Base-by-base conservation (phyloP, 2,797 vertebrate genomes). In the Eupleurogrammus muticus region DNA sequence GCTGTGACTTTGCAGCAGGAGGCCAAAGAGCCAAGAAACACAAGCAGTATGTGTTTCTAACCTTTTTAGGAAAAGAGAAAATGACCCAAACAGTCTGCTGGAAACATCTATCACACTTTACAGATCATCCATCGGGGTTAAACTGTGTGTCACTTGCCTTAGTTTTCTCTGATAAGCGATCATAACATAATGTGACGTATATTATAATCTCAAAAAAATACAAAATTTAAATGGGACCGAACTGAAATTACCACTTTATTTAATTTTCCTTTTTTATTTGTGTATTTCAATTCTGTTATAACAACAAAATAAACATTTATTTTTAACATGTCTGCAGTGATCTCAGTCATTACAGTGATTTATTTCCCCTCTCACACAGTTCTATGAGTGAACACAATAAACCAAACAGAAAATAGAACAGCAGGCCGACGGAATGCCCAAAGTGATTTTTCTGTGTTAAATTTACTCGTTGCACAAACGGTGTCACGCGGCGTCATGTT, bases 401-500 rank as follows among this genome's bases (percentile, higher is more conserved):
- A 58, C 16, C n/a, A 24, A 9, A 70, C 32, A n/a, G n/a, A 61
- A 61, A 68, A 44, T 24, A 40, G 24, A 57, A 60, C 13, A 19
- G 16, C 0, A 21, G 20, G 40, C 32, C n/a, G 40, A 9, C 53
- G 40, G 53, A 47, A 9, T 35, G 36, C 12, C 0, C 56, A 32
- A 21, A 20, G 4, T 10, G 28, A 50, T 32, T 48, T n/a, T 20
- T 44, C 38, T 48, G 19, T 60, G 47, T 55, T 35, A 2, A 28
- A 5, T 65, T 65, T 46, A 46, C 53, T 32, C 46, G 32, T 55
- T 16, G 36, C 24, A 12, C 2, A 14, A 23, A 13, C 6, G 57
- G 52, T 61, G 9, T 52, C 24, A 44, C 23, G 35, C 42, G 14
- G 14, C 20, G 7, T 46, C 9, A 36, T 13, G 34, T 44, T 24